Base-by-base conservation (phyloP, 2,797 vertebrate genomes). In the Heteromormyrus szaboi region DNA sequence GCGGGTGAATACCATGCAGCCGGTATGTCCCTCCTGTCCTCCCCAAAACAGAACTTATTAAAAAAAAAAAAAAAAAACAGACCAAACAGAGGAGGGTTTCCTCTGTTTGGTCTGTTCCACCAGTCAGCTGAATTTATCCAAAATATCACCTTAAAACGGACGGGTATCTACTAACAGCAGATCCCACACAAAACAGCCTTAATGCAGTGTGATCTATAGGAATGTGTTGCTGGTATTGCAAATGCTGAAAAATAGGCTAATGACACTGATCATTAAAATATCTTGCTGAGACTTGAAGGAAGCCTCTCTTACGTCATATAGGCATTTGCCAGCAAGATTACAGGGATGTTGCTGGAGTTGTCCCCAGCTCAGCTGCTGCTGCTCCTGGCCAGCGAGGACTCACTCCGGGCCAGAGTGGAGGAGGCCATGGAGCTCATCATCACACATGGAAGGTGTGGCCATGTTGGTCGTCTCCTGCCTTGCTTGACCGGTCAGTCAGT, bases 381-480 rank as follows among this genome's bases (percentile, higher is more conserved):
- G 76, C 97, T 99, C 50, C 94, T 99, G 89, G 99, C 98, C 90
- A 99, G 99, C 89, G 99, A 99, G 94, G 99, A 99, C 92, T 99
- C 99, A 2, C 96, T 99, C 90, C 94, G 99, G 94, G 98, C 98
- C 91, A 95, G 98, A 90, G 99, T 99, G 50, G 99, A 99, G 91
- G 99, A 99, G 91, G 99, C 99, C 90, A 99, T 99, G 98, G 99
- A 99, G 92, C 98, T 99, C 68, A 99, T 99, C 87, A 99, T 99
- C 91, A 98, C 99, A 91, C 99, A 99, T 87, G 98, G 99, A 96
- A 97, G 99, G 99, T 99, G 95, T 93, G 48, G 37, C 12, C 25
- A 9, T 22, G 9, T 17, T 12, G 5, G 1, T 37, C 37, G 53
- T 33, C 51, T 46, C 11, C 1, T 85, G 12, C 22, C 9, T 2